Base-by-base conservation (phyloP, 2,797 vertebrate species). In the Gastrophryne carolinensis region DNA sequence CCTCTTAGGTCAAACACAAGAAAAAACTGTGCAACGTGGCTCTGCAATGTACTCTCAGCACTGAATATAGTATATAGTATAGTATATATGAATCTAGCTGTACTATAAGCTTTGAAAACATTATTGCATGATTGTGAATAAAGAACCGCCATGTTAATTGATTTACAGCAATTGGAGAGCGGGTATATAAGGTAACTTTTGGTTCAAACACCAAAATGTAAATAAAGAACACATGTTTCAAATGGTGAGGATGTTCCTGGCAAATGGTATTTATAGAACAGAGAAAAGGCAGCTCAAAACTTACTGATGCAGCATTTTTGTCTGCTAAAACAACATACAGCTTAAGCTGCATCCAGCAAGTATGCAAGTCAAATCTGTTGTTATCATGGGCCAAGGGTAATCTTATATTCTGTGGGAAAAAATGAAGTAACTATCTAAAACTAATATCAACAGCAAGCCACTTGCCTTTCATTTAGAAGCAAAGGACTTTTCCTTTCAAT, bases 261-360 rank as follows among this genome's bases (percentile, higher is more conserved):
- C 39, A 3, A 61, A 37, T 19, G 29, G 10, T 27, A 17, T 6
- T 23, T 17, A 29, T 4, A 27, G 23, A 66, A 7, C 23, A 52
- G 52, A 66, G 24, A 39, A 64, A 57, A 15, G 21, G 60, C 37
- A 34, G 27, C 35, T n/a, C 12, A 32, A 27, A 66, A 49, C 29
- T 41, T 84, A 84, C 64, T 82, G 23, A 61, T 83, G 83, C 83
- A 87, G 81, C 79, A 75, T 81, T 72, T 66, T 37, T 80, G 67
- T 72, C 39, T 86, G 83, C 81, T 84, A 80, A 83, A 86, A 81
- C 80, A 86, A 89, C 90, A 91, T 90, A 85, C 90, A 88, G 89
- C 84, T 81, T 83, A 19, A 35, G 23, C 24, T 35, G n/a, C 23
- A 75, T 19, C 81, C 86, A 88, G 89, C 82, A 87, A 85, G 81